Conservation (phyloP, 2,888 invertebrate species). For the Opisthograptis luteolata region DNA sequence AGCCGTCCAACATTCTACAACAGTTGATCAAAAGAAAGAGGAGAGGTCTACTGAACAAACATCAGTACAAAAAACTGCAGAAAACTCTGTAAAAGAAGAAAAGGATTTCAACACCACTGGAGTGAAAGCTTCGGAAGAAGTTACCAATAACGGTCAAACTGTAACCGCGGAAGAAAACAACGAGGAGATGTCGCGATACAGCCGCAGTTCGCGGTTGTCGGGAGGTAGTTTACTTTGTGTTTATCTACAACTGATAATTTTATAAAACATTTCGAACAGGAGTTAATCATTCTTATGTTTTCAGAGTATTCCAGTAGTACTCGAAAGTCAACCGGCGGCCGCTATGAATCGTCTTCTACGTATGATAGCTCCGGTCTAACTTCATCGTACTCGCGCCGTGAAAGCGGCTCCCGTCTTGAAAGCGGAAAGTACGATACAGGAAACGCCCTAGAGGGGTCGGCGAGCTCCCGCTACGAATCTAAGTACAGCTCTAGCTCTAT, state of each 20-base stretch:
- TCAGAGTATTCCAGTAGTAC: slow-evolving; percentile 75
- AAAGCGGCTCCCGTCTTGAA: slow-evolving; percentile 69
- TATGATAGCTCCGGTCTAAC: slow-evolving; percentile 61
- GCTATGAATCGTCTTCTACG: slow-evolving; percentile 69
- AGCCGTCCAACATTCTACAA: slow-evolving; percentile 26
- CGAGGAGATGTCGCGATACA: slow-evolving; percentile 85
- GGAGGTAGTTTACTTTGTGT: slow-evolving; percentile 75
- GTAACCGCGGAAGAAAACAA: slow-evolving; percentile 68
- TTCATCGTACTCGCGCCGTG: slow-evolving; percentile 67
- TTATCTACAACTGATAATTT: neutral
- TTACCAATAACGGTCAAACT: slow-evolving; percentile 64
- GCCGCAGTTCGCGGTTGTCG: slow-evolving; percentile 85
- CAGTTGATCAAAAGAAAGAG: slow-evolving; percentile 32
- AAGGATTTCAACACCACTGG: slow-evolving; percentile 48
- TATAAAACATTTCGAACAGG: neutral
- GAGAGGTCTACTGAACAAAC: slow-evolving; percentile 36
- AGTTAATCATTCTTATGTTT: slow-evolving; percentile 31
- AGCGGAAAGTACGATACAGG: slow-evolving; percentile 60
- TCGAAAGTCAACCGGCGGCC: slow-evolving; percentile 67
- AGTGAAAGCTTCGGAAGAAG: slow-evolving; percentile 42
- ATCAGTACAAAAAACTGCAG: slow-evolving; percentile 37
- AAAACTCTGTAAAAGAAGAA: slow-evolving; percentile 41
- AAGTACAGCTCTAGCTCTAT: slow-evolving; percentile 62
- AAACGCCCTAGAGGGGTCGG: slow-evolving; percentile 61
- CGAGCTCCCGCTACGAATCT: slow-evolving; percentile 67